phyloP scores from a whole-genome alignment of 1,140 invertebrate species.

The Tetramorium simillimum region DNA sequence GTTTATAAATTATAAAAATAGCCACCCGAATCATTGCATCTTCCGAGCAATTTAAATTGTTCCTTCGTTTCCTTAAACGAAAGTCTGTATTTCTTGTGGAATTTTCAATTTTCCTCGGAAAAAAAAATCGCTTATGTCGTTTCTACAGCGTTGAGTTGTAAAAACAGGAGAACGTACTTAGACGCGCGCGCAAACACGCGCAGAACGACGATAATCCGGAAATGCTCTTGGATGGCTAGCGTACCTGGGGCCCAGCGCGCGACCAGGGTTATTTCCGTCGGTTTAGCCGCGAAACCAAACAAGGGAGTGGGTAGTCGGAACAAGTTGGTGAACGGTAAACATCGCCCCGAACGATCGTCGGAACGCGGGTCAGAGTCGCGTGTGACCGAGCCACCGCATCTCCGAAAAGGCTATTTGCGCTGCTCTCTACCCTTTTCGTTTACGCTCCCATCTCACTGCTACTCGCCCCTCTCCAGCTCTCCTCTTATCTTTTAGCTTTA shows the following conservation, averaged over 20 bases:
- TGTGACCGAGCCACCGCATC: constrained; percentile 13
- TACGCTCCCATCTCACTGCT: not conserved
- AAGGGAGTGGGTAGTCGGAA: constrained; percentile 45
- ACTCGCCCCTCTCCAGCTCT: not conserved
- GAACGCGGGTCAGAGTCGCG: not conserved
- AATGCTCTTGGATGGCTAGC: constrained; percentile 31
- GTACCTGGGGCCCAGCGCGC: not conserved
- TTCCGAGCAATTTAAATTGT: not conserved
- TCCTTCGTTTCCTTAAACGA: not conserved
- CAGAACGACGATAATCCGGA: constrained; percentile 59
- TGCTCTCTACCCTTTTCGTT: constrained; percentile 38
- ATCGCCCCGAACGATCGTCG: constrained; percentile 40
- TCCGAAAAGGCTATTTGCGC: constrained; percentile 48
- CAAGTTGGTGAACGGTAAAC: constrained; percentile 59
- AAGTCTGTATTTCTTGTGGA: not conserved
- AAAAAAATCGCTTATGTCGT: constrained; percentile 18
- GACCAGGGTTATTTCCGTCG: constrained; percentile 66
- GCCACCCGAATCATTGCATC: too few species aligned
- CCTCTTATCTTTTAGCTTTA: constrained; percentile 33
- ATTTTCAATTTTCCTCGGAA: not conserved
- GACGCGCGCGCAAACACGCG: constrained; percentile 58
- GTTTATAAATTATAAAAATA: not conserved
- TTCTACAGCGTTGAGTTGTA: constrained; percentile 3
- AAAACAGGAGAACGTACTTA: constrained; percentile 43
- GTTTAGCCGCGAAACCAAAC: constrained; percentile 69